Conservation (phyloP, 2,888 invertebrate genomes). For the Blomia tropicalis region DNA sequence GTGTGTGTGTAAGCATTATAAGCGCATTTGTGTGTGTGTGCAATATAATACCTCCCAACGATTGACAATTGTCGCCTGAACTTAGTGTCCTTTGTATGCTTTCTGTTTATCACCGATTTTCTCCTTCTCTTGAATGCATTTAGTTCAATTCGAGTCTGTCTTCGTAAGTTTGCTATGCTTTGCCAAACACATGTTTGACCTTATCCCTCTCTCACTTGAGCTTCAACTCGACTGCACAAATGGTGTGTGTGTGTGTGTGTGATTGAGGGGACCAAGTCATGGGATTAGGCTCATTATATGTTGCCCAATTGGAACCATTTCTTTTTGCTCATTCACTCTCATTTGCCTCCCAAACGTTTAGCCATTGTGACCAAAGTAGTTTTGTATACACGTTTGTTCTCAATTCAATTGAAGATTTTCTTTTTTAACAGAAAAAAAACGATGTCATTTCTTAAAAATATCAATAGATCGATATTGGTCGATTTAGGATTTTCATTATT, state of each 20-base stretch:
- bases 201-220: no score
- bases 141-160: neutral
- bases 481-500: no score
- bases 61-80: conserved; percentile 1
- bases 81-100: neutral
- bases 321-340: neutral
- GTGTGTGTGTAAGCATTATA: neutral
- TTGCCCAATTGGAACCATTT: neutral
- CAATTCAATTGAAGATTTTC: no score
- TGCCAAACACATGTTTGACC: conserved; percentile 11
- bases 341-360: conserved; percentile 12
- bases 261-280: conserved; percentile 10
- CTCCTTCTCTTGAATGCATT: neutral
- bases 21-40: no score
- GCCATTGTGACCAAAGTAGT: no score
- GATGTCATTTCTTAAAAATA: no score
- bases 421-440: no score
- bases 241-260: no score
- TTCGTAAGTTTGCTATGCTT: neutral
- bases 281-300: conserved; percentile 9
- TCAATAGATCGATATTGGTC: no score
- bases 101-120: conserved; percentile 3
- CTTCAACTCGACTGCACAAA: no score
- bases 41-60: conserved; percentile 2
- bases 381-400: no score